These are phyloP conservation scores for Magallana angulata DNA, from an alignment of 1,140 invertebrate species.

Conservation along the genomic window DNA sequence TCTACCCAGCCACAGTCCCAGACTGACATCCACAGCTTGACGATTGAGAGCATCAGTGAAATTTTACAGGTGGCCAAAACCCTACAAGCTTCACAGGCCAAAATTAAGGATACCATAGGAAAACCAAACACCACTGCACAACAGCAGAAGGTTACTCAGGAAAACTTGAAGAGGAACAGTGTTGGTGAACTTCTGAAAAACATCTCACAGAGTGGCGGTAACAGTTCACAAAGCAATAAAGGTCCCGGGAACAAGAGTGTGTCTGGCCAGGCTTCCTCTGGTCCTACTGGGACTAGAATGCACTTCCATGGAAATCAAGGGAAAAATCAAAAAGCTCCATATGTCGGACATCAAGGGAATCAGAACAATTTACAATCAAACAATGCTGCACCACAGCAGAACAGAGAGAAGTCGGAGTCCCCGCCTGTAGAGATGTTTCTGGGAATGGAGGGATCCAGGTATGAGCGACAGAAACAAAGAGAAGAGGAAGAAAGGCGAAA, in stretches of 20 bases:
- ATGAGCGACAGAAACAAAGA: conserved; percentile 14
- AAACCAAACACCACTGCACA: background rate
- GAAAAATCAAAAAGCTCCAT: background rate
- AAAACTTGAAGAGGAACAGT: conserved; percentile 1
- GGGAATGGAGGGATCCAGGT: background rate
- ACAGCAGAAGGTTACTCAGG: background rate
- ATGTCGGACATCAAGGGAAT: background rate
- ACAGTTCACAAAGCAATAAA: background rate
- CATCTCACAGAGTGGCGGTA: background rate
- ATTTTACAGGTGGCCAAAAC: background rate
- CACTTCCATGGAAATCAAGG: conserved; percentile 19
- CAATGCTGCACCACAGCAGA: background rate
- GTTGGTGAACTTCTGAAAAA: conserved; percentile 11
- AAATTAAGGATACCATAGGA: background rate
- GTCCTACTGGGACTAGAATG: background rate
- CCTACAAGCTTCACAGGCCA: background rate
- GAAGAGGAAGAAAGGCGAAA: background rate
- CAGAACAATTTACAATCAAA: background rate
- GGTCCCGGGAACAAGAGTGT: background rate
- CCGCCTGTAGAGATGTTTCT: conserved; percentile 9
- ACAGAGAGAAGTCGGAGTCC: background rate
- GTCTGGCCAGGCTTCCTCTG: background rate
- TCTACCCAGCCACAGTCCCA: background rate
- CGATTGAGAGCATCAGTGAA: conserved; percentile 21
- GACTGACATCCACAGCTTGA: conserved; percentile 16